Evolutionary conservation across 2,888 invertebrate species (phyloP).

Genomic region (Drosophila monieri): DNA sequence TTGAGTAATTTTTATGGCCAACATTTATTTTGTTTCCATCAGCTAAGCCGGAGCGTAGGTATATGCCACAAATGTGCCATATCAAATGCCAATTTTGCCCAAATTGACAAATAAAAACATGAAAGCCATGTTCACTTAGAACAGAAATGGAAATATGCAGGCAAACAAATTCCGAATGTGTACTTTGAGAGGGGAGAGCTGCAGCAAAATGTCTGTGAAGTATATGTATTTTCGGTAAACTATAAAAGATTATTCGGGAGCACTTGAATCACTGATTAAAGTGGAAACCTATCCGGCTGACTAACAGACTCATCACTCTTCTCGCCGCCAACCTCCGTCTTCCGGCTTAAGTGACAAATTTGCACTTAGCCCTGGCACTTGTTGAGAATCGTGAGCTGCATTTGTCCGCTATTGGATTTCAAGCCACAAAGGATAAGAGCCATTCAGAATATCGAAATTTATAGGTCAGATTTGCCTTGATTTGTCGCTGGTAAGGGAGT

Average conservation of each 20-base stretch:
- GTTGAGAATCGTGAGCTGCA: slow-evolving; percentile 71
- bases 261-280: slow-evolving; percentile 19
- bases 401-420: slow-evolving; percentile 68
- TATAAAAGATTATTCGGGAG: slow-evolving; percentile 21
- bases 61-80: slow-evolving; percentile 51
- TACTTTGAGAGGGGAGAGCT: slow-evolving; percentile 1
- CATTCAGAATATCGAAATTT: slow-evolving; percentile 51
- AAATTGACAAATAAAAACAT: slow-evolving; percentile 52
- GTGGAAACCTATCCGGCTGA: slow-evolving; percentile 32
- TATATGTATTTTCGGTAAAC: slow-evolving; percentile 11
- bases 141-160: slow-evolving; percentile 11
- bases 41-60: not conserved
- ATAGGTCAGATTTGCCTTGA: slow-evolving; percentile 38
- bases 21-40: not conserved
- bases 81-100: slow-evolving; percentile 64
- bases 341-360: slow-evolving; percentile 61
- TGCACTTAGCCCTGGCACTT: slow-evolving; percentile 64
- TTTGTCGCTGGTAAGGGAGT: not conserved
- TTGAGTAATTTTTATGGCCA: slow-evolving; percentile 1
- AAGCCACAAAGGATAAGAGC: slow-evolving; percentile 24
- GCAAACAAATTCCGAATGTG: slow-evolving; percentile 1
- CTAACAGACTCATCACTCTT: slow-evolving; percentile 38
- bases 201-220: slow-evolving; percentile 1
- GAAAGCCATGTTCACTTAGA: slow-evolving; percentile 17
- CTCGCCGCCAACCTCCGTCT: slow-evolving; percentile 18